Evolutionary conservation across 2,797 vertebrate species (phyloP), one percentile per base, ranked within the genome.

Genomic region (Leptoclinus maculatus): DNA sequence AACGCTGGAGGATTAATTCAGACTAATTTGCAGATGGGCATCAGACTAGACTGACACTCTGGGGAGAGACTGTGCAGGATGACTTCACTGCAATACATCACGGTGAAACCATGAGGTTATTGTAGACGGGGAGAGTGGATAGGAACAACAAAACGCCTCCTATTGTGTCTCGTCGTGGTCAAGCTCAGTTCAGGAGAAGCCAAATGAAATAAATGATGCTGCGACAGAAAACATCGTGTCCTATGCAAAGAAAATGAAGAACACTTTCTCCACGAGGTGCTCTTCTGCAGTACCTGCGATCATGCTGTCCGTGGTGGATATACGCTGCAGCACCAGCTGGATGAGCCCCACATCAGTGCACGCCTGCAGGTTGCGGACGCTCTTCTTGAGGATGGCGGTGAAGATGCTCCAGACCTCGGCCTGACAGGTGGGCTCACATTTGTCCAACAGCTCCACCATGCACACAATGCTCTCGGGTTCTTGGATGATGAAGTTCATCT

Each of bases 401-500:
- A 99, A 99, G 93, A 99, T 97, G 94, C 97, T 99, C 97, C 98
- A 99, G 66, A 99, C 95, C 91, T 99, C 98, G 0, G 98, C 98
- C 93, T 99, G 98, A 92, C 97, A 99, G 17, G 97, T 98, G 62
- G 93, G 59, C 12, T 99, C 96, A 80, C 98, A 99, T 79, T 97
- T 97, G 86, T 99, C 97, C 93, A 99, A 72, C 38, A 99, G 93
- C 80, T 98, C 97, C 71, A 98, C 96, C 98, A 99, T 99, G 90
- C 97, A 99, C 71, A 94, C 92, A 27, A 99, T 96, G 91, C 97
- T 97, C 80, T 99, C 97, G 0, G 91, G 94, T 89, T 99, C 98
- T 94, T 99, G 98, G 88, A 99, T 99, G 90, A 99, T 98, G 80
- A 99, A 99, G 95, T 99, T 99, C 96, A 99, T 98, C 93, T 99